Conservation (phyloP, 2,113 vertebrate genomes). For the Corvus cornix region DNA sequence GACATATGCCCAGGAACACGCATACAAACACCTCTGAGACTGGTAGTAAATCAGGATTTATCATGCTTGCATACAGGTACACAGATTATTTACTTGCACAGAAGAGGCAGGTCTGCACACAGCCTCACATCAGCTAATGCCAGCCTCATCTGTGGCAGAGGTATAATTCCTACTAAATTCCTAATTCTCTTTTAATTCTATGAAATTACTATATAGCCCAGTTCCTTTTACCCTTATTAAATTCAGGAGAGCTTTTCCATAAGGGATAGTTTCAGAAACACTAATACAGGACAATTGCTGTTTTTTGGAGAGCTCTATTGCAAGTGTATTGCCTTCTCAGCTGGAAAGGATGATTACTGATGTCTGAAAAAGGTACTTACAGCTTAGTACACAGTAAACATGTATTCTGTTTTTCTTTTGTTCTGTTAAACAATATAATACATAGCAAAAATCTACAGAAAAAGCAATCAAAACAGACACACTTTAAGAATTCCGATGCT, state of each 20-base stretch:
- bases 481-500: conserved; percentile 57
- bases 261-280: conserved; percentile 61
- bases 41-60: neutral
- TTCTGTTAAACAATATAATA: conserved; percentile 77
- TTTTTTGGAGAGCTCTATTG: conserved; percentile 64
- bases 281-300: conserved; percentile 58
- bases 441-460: conserved; percentile 70
- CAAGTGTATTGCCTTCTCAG: conserved; percentile 72
- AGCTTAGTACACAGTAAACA: conserved; percentile 75
- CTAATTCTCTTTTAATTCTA: conserved; percentile 38
- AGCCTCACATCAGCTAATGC: neutral
- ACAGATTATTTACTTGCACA: neutral
- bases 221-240: conserved; percentile 22
- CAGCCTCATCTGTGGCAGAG: neutral
- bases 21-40: neutral
- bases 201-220: conserved; percentile 33
- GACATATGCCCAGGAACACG: accelerated
- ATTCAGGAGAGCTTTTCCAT: conserved; percentile 32
- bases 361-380: conserved; percentile 77
- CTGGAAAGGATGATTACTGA: conserved; percentile 67
- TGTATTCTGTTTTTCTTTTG: conserved; percentile 77
- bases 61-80: accelerated
- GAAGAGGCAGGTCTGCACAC: neutral
- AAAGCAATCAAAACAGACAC: conserved; percentile 74
- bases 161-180: conserved; percentile 38